These are phyloP conservation scores for Antheraea yamamai DNA, from an alignment of 2,888 invertebrate species.

Conservation along the genomic window DNA sequence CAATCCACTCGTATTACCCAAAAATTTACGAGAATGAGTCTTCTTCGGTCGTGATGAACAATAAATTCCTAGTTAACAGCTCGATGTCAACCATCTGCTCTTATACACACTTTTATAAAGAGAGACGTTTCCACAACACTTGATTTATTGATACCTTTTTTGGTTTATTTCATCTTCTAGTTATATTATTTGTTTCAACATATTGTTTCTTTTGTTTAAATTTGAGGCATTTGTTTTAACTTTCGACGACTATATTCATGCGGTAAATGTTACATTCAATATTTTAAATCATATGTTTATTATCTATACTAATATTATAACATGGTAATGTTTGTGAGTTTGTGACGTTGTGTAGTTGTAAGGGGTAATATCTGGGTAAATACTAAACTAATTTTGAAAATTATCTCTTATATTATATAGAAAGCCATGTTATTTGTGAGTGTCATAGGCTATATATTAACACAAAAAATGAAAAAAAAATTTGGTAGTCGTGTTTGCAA, in stretches of 20 bases:
- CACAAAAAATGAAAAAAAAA: too few species aligned
- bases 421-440: too few species aligned
- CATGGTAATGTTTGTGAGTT: too few species aligned
- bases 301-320: too few species aligned
- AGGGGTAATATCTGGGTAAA: too few species aligned
- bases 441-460: too few species aligned
- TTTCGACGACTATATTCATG: constrained; percentile 37
- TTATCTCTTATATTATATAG: too few species aligned
- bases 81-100: constrained; percentile 51
- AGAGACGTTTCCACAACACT: constrained; percentile 56
- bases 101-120: constrained; percentile 49
- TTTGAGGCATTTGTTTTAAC: constrained; percentile 49
- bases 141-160: constrained; percentile 61
- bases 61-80: constrained; percentile 73
- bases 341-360: too few species aligned
- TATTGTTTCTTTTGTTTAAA: constrained; percentile 40
- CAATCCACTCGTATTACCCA: constrained; percentile 73
- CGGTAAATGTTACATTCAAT: constrained; percentile 20
- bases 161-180: constrained; percentile 54
- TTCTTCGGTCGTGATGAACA: constrained; percentile 64
- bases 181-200: constrained; percentile 49
- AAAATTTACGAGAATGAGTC: constrained; percentile 72
- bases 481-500: too few species aligned
- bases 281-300: too few species aligned
- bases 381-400: too few species aligned